Evolutionary conservation across 2,888 invertebrate genomes (phyloP).

Genomic region (Anthrax anthrax): DNA sequence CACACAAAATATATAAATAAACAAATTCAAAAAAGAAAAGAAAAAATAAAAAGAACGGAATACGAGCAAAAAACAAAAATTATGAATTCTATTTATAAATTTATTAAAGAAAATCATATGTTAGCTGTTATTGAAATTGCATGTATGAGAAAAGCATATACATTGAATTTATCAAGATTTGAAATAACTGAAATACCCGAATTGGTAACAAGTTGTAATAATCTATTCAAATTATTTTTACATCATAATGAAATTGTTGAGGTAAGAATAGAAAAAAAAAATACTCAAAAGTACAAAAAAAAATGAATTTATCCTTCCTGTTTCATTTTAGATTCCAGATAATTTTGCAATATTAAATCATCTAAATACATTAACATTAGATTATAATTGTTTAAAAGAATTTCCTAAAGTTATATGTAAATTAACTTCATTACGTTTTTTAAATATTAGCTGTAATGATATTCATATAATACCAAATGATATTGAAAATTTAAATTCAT

Average conservation of each 20-base stretch:
- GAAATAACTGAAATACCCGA: constrained; percentile 47
- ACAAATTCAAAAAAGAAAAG: too few relatives aligned
- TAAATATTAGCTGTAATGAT: constrained; percentile 54
- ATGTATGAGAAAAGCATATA: constrained; percentile 41
- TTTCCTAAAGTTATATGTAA: constrained; percentile 46
- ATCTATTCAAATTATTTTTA: constrained; percentile 46
- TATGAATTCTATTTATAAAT: constrained; percentile 54
- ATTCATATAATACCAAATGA: constrained; percentile 42
- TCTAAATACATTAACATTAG: constrained; percentile 46
- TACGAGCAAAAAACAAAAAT: neutral
- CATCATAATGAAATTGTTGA: constrained; percentile 46
- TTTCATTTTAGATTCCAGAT: constrained; percentile 28
- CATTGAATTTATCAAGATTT: constrained; percentile 47
- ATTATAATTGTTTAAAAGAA: constrained; percentile 46
- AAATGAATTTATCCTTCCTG: neutral
- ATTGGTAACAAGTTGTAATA: constrained; percentile 40
- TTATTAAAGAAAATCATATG: constrained; percentile 52
- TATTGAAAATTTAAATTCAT: constrained; percentile 42
- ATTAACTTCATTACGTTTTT: constrained; percentile 42
- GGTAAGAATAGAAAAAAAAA: constrained; percentile 22
- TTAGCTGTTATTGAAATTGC: constrained; percentile 52
- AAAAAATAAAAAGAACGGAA: neutral
- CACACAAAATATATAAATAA: too few relatives aligned
- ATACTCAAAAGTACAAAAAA: neutral
- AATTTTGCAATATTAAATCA: constrained; percentile 40